Conservation (phyloP, 2,113 vertebrate genomes). For the Dromas ardeola region DNA sequence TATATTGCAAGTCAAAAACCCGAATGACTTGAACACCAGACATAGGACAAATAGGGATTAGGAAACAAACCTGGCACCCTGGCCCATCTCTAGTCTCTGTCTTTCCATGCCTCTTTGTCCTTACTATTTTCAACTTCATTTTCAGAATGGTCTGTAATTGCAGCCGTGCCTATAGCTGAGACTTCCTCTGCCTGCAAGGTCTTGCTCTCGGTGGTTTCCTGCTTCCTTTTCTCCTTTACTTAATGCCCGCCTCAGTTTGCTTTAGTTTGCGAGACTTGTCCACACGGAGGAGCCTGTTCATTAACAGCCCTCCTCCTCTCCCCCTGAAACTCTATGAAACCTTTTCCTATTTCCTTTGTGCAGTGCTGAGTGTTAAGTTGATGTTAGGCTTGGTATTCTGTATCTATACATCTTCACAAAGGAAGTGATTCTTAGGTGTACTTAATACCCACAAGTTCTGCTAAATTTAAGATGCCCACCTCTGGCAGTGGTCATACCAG, state of each 20-base stretch:
- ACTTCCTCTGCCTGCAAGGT: background rate
- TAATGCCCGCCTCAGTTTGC: background rate
- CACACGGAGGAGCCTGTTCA: background rate
- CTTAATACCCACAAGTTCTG: background rate
- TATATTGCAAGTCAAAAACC: slow-evolving; percentile 13
- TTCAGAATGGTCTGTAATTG: background rate
- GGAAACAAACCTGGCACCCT: background rate
- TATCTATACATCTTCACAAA: background rate
- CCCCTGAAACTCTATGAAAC: background rate
- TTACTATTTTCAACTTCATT: background rate
- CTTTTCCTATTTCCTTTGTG: background rate
- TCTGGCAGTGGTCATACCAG: background rate
- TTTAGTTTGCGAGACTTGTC: background rate
- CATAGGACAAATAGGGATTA: background rate
- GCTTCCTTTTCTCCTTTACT: background rate
- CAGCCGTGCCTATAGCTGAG: background rate
- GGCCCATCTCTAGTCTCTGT: background rate
- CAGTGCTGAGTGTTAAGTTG: background rate
- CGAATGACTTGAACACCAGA: background rate
- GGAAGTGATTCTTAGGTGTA: background rate
- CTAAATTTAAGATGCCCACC: background rate
- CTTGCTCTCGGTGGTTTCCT: background rate
- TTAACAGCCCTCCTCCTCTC: background rate
- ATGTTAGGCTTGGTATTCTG: background rate
- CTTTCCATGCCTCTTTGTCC: background rate